Conservation (phyloP, 2,113 vertebrate genomes). For the Pelecanus crispus region DNA sequence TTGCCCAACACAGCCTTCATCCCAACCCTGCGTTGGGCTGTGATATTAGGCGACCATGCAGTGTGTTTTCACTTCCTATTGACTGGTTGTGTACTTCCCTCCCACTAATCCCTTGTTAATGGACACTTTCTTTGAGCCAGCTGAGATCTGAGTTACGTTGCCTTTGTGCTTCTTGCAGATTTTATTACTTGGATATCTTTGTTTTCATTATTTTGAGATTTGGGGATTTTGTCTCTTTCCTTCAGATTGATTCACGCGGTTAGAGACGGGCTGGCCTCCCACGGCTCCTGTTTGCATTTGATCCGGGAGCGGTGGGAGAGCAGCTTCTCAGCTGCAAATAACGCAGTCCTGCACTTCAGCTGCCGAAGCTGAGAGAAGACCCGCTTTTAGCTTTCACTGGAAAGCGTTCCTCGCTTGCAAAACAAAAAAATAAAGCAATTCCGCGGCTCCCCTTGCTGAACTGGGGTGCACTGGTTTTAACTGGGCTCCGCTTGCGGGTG, state of each 20-base stretch:
- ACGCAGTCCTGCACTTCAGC: background rate
- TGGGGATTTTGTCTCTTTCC: constrained; percentile 72
- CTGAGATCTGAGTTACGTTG: constrained; percentile 68
- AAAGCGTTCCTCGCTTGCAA: rapidly evolving
- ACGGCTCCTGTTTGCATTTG: constrained; percentile 60
- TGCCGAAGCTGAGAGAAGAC: background rate
- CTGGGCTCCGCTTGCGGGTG: background rate
- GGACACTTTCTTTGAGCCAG: constrained; percentile 73
- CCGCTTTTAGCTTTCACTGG: background rate
- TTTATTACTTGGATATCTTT: constrained; percentile 75
- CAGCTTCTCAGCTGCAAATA: constrained; percentile 24
- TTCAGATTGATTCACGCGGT: constrained; percentile 49
- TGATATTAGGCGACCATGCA: background rate
- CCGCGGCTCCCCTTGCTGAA: rapidly evolving
- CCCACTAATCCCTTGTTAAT: constrained; percentile 73
- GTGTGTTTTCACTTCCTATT: constrained; percentile 61
- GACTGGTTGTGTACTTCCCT: constrained; percentile 65
- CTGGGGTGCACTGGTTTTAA: background rate
- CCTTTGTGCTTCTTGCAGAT: constrained; percentile 68
- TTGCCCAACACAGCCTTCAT: background rate
- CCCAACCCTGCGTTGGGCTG: background rate
- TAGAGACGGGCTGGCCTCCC: constrained; percentile 46
- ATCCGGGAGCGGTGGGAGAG: constrained; percentile 41
- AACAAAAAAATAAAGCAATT: background rate
- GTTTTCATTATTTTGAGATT: constrained; percentile 79